phyloP scores from a whole-genome alignment of 2,797 vertebrate species.

The Menidia menidia region DNA sequence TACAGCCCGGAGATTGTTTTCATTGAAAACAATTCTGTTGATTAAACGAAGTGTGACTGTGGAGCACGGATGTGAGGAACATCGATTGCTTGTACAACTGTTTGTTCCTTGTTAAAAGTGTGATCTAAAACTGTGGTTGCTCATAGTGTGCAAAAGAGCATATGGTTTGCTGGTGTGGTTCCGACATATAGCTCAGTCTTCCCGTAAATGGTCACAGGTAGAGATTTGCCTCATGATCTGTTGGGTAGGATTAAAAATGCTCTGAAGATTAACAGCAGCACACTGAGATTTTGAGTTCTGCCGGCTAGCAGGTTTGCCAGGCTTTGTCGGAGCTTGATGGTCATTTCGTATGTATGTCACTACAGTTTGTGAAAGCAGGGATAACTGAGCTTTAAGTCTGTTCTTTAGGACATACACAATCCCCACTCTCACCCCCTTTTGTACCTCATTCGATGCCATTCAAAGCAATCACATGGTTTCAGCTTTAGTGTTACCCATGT shows the following conservation, averaged over 20 bases:
- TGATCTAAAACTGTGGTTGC: constrained; percentile 75
- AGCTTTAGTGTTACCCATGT: constrained; percentile 62
- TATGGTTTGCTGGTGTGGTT: constrained; percentile 33
- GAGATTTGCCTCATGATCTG: constrained; percentile 21
- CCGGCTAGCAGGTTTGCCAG: constrained; percentile 10
- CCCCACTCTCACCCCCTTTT: neutral
- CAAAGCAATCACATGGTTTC: constrained; percentile 67
- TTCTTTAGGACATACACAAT: constrained; percentile 30
- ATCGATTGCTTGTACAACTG: constrained; percentile 80
- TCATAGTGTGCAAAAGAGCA: constrained; percentile 53
- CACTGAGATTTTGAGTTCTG: constrained; percentile 11
- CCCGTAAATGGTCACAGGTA: constrained; percentile 29
- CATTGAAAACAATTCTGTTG: constrained; percentile 83
- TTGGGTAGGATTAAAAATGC: constrained; percentile 24
- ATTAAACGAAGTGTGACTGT: constrained; percentile 83
- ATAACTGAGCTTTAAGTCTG: constrained; percentile 65
- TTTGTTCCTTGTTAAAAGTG: constrained; percentile 82
- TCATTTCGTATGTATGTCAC: constrained; percentile 54
- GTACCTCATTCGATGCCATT: constrained; percentile 36
- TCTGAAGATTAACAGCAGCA: neutral
- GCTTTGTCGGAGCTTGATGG: constrained; percentile 51
- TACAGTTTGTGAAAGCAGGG: constrained; percentile 44
- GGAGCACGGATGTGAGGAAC: constrained; percentile 74
- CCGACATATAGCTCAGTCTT: constrained; percentile 20
- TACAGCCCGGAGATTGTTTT: constrained; percentile 80